Percentiles rank a stretch among this genome's conserved stretches.
Conservation (phyloP, 2,888 invertebrate genomes). For the Lasioglossum villosulum region DNA sequence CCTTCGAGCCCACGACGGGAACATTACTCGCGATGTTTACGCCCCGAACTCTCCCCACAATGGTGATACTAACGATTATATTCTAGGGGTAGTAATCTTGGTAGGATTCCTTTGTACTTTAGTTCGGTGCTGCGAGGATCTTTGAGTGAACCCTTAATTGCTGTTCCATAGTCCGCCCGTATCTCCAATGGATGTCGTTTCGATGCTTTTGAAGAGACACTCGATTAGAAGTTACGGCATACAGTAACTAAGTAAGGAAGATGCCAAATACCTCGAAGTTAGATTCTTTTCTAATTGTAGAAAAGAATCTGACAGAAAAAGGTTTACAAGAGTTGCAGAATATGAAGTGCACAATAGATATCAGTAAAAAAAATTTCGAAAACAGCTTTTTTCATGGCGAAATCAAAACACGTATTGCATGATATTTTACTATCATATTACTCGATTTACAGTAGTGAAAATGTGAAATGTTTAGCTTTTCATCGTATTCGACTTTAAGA, state of each 20-base stretch:
- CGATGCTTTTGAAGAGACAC: not conserved
- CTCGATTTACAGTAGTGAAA: no score
- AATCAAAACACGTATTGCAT: no score
- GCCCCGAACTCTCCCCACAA: not conserved
- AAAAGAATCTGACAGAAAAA: no score
- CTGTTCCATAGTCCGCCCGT: not conserved
- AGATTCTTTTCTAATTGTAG: no score
- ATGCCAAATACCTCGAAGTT: not conserved
- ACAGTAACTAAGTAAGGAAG: not conserved
- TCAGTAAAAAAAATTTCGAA: no score
- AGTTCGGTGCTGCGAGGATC: not conserved
- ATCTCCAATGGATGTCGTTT: not conserved
- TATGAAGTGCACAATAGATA: no score
- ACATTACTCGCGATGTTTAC: constrained; percentile 9
- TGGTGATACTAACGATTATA: constrained; percentile 4
- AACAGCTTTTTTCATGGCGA: no score
- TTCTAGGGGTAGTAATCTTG: not conserved
- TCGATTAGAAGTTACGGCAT: not conserved
- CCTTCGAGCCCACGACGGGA: not conserved
- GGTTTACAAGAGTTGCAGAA: no score
- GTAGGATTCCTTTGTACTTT: constrained; percentile 3
- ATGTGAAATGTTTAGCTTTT: no score
- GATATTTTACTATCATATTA: no score
- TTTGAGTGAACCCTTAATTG: not conserved
- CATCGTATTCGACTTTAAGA: no score